Base-by-base conservation (phyloP, 2,888 invertebrate species). In the Salpingus planirostris region DNA sequence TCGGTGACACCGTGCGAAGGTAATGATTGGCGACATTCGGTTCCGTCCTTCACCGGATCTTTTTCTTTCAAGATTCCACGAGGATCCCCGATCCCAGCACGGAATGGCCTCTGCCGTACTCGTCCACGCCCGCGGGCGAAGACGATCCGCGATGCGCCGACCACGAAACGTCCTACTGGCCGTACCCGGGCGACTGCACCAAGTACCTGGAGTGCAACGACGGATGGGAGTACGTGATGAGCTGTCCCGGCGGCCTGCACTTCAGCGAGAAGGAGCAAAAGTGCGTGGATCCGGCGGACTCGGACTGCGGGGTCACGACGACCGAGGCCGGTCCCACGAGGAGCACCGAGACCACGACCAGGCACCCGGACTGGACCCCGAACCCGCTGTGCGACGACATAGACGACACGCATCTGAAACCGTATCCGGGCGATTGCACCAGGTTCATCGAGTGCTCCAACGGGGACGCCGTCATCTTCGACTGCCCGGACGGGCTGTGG, bases 361-460 rank as follows among this genome's bases (percentile, higher is more conserved):
- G 6, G 10, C 25, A 24, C 2, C 13, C 31, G 2, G 12, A 29
- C 15, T 25, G 21, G 15, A 32, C 39, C 3, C 24, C 29, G 8
- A 30, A 40, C 18, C 31, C 36, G 5, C 15, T 24, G 11, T 40
- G 40, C 11, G 33, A 32, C 8, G 26, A 27, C 2, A 18, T 14
- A 5, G 31, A 29, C 2, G 29, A 27, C 8, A 21, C 27, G 11
- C 11, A n/a, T 5, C 27, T 39, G 15, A 22, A 28, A 6, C 36
- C 36, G 3, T 32, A 24, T 15, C 30, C 29, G 2, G 30, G 24
- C 4, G 30, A 40, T 18, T 40, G 40, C 22, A 27, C 29, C 8
- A 33, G 30, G 11, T 40, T 15, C 15, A 36, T 26, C 11, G 33
- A 36, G 27, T 40, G 40, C 29, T 26, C 24, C 24, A 27, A 37